Evolutionary conservation across 2,113 vertebrate genomes (phyloP).

Genomic region (Gymnobelideus leadbeateri): DNA sequence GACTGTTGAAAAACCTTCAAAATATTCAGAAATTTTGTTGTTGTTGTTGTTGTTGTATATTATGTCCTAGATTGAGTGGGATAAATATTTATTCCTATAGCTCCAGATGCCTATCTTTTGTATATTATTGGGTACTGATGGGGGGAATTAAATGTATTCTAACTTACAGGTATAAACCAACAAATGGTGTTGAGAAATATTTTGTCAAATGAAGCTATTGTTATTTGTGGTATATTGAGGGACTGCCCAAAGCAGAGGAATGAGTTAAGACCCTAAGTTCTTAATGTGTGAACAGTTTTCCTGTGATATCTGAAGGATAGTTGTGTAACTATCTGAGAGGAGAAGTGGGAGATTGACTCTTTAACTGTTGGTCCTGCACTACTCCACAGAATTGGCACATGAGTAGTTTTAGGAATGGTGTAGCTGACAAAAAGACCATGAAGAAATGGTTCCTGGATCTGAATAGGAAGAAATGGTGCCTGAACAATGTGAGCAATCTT

Average conservation of each 20-base stretch:
- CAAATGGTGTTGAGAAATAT: not conserved
- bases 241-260: not conserved
- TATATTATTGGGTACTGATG: not conserved
- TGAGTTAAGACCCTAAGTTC: not conserved
- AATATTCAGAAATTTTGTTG: not conserved
- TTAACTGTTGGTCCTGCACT: not conserved
- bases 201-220: not conserved
- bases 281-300: not conserved
- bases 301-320: not conserved
- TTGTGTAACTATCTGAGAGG: not conserved
- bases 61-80: not conserved
- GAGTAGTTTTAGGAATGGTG: not conserved
- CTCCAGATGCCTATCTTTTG: not conserved
- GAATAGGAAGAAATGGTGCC: not conserved
- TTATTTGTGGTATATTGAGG: not conserved
- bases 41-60: not conserved
- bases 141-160: not conserved
- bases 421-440: not conserved
- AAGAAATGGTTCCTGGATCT: not conserved
- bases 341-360: not conserved
- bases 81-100: not conserved
- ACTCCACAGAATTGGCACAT: not conserved
- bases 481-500: conserved; percentile 7
- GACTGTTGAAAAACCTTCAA: not conserved
- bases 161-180: not conserved